Evolutionary conservation across 2,888 invertebrate genomes (phyloP).

Genomic region (Fragum fragum): DNA sequence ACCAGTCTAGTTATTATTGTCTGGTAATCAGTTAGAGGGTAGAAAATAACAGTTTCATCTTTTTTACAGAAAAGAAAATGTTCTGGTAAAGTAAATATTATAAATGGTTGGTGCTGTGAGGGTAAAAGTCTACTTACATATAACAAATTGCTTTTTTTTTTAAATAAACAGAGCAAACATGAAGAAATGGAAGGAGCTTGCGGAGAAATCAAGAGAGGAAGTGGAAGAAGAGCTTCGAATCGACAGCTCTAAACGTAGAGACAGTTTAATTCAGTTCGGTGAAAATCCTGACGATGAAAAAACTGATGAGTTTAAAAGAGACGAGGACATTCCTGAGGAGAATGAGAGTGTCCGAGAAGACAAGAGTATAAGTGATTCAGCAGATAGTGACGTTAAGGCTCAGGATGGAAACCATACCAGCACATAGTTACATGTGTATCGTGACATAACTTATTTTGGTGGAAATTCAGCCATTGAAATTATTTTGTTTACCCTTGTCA

Average conservation of each 20-base stretch:
- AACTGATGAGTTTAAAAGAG: conserved; percentile 41
- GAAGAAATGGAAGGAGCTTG: conserved; percentile 89
- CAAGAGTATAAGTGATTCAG: conserved; percentile 21
- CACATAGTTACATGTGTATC: background rate
- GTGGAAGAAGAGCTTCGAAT: conserved; percentile 63
- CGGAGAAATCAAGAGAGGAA: conserved; percentile 84
- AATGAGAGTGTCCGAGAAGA: conserved; percentile 44
- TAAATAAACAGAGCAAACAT: conserved; percentile 88
- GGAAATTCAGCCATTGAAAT: too few species aligned
- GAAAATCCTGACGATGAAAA: conserved; percentile 55
- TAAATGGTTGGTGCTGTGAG: too few species aligned
- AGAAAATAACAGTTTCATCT: too few species aligned
- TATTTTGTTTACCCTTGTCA: too few species aligned
- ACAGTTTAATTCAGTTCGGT: conserved; percentile 64
- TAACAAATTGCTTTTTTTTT: too few species aligned
- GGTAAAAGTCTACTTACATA: too few species aligned
- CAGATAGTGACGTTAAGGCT: conserved; percentile 15
- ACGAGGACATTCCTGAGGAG: conserved; percentile 49
- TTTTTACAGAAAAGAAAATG: too few species aligned
- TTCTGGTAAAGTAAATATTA: too few species aligned
- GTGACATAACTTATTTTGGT: too few species aligned
- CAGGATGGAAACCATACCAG: background rate
- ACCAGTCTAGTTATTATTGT: too few species aligned
- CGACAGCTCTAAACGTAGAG: conserved; percentile 49
- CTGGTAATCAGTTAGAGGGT: too few species aligned